Conservation (phyloP, 2,113 vertebrate genomes). For the Scomber scombrus region DNA sequence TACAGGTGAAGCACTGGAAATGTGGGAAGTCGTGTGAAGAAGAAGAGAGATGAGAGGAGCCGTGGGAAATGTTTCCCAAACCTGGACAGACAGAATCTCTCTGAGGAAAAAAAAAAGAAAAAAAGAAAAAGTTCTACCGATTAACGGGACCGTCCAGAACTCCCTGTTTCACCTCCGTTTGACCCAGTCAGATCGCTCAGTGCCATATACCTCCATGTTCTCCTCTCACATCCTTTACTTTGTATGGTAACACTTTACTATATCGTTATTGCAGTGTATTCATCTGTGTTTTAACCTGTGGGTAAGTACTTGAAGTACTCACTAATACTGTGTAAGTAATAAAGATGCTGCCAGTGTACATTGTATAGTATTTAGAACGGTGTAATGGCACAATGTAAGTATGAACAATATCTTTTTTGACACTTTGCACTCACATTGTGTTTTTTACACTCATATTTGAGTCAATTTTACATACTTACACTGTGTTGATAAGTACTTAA, state of each 20-base stretch:
- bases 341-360: constrained; percentile 38
- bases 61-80: constrained; percentile 40
- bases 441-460: constrained; percentile 38
- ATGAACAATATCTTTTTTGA: constrained; percentile 36
- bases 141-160: constrained; percentile 61
- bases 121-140: constrained; percentile 6
- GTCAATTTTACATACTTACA: constrained; percentile 41
- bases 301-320: constrained; percentile 51
- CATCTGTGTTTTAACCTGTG: constrained; percentile 45
- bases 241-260: constrained; percentile 43
- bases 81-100: constrained; percentile 51
- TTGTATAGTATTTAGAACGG: constrained; percentile 25
- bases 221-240: constrained; percentile 44
- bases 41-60: constrained; percentile 44
- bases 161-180: constrained; percentile 62
- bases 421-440: constrained; percentile 62
- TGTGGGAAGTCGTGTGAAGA: constrained; percentile 28
- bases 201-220: constrained; percentile 62
- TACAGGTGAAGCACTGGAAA: constrained; percentile 79
- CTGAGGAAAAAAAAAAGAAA: background rate
- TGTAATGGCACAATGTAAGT: constrained; percentile 57
- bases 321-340: constrained; percentile 51
- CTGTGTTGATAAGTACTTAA: constrained; percentile 51
- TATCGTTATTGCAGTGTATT: constrained; percentile 49
- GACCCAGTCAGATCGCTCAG: constrained; percentile 51